phyloP scores from a whole-genome alignment of 2,113 vertebrate species.

The Picathartes gymnocephalus region DNA sequence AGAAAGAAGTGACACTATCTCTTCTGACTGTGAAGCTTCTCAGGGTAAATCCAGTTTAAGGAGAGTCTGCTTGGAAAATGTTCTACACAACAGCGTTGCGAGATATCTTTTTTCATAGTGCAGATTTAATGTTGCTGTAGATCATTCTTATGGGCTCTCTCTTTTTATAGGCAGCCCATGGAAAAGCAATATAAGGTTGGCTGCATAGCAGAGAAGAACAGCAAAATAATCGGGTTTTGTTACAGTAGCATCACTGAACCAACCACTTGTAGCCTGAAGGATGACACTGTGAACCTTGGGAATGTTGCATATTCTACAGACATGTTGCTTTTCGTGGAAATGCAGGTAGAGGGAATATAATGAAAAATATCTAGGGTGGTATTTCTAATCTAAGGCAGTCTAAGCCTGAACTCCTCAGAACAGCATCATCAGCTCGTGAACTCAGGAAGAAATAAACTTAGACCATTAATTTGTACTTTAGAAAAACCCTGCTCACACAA shows the following conservation, averaged over 20 bases:
- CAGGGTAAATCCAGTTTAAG: background rate
- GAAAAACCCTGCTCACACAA: background rate
- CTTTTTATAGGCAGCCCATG: background rate
- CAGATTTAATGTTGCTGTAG: background rate
- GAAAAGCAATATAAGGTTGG: background rate
- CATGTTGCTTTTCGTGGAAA: background rate
- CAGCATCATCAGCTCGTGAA: background rate
- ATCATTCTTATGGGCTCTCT: background rate
- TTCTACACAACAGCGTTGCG: background rate
- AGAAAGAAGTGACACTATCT: background rate
- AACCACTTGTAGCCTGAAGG: background rate
- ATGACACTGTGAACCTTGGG: background rate
- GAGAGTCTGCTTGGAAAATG: background rate
- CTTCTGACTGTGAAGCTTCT: background rate
- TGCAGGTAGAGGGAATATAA: background rate
- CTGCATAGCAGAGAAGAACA: background rate
- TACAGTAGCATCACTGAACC: background rate
- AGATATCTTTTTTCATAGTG: background rate
- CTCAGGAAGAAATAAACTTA: background rate
- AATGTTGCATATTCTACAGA: background rate
- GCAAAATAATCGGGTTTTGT: background rate
- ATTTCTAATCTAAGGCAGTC: background rate
- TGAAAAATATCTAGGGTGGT: background rate
- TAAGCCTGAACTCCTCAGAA: background rate
- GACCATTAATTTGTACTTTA: background rate